phyloP scores from a whole-genome alignment of 1,140 invertebrate genomes.

The Caenorhabditis brenneri region DNA sequence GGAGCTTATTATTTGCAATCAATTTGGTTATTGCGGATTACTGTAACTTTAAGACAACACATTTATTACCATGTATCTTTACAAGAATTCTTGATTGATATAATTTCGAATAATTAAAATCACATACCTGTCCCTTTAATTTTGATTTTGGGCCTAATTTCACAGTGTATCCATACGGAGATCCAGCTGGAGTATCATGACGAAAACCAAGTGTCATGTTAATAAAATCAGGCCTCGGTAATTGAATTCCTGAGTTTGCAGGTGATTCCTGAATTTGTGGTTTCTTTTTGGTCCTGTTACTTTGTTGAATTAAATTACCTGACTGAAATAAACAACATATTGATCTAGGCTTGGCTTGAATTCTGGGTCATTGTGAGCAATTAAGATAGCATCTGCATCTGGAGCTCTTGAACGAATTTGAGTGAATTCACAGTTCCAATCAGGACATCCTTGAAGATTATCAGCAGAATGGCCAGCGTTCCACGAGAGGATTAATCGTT shows the following conservation, averaged over 20 bases:
- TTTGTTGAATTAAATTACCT: constrained; percentile 48
- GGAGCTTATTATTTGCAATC: no score
- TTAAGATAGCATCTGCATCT: constrained; percentile 51
- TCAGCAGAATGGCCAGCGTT: constrained; percentile 50
- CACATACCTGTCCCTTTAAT: background rate
- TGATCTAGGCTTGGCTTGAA: constrained; percentile 52
- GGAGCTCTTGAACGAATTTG: constrained; percentile 33
- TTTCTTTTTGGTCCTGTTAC: background rate
- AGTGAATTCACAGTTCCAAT: constrained; percentile 66
- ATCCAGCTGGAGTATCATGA: constrained; percentile 61
- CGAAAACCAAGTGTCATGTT: constrained; percentile 65
- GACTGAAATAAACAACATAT: constrained; percentile 64
- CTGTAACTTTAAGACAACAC: no score
- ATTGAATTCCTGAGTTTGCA: constrained; percentile 25
- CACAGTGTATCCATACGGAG: constrained; percentile 66
- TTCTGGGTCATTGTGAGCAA: constrained; percentile 33
- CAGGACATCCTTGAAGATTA: constrained; percentile 65
- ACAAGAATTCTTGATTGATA: no score
- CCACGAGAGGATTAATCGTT: constrained; percentile 44
- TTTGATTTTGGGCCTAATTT: constrained; percentile 58
- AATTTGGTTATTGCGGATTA: no score
- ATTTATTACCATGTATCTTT: no score
- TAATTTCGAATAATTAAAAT: background rate
- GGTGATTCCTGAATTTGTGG: constrained; percentile 55
- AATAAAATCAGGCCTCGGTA: constrained; percentile 35